Evolutionary conservation across 2,888 invertebrate species (phyloP).

Genomic region (Eretmocerus hayati): DNA sequence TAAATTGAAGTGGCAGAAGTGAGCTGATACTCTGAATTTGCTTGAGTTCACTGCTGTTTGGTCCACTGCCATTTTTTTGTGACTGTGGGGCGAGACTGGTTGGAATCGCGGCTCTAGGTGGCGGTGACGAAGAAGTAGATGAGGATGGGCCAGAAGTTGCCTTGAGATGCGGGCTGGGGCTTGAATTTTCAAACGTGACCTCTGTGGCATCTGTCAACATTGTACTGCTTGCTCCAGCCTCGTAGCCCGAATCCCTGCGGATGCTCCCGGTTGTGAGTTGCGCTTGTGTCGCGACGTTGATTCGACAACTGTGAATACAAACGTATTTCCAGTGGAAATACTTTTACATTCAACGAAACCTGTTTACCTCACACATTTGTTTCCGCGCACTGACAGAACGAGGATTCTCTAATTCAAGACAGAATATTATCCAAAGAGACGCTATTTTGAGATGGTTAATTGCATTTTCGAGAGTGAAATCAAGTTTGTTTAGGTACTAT

Average conservation of each 20-base stretch:
- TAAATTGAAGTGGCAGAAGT: conserved; percentile 39
- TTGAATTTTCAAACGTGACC: conserved; percentile 31
- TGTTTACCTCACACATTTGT: too few relatives aligned
- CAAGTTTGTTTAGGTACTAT: too few relatives aligned
- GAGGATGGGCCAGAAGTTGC: conserved; percentile 42
- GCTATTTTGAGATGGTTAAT: too few relatives aligned
- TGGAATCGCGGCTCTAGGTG: conserved; percentile 25
- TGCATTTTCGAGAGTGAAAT: too few relatives aligned
- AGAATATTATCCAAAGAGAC: too few relatives aligned
- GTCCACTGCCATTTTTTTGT: conserved; percentile 38
- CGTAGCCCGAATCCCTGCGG: conserved; percentile 40
- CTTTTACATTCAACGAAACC: too few relatives aligned
- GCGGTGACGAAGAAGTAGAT: too few relatives aligned
- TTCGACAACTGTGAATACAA: conserved; percentile 27
- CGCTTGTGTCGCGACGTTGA: conserved; percentile 38
- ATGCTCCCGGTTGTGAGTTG: conserved; percentile 29
- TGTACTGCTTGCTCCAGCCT: conserved; percentile 36
- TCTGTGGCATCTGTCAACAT: conserved; percentile 25
- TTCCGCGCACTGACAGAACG: too few relatives aligned
- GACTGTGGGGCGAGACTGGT: conserved; percentile 23
- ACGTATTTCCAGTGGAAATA: too few relatives aligned
- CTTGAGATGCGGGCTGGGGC: conserved; percentile 42
- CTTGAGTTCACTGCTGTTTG: conserved; percentile 38
- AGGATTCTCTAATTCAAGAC: too few relatives aligned
- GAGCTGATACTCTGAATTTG: conserved; percentile 38